Evolutionary conservation across 2,888 invertebrate genomes (phyloP), one percentile per base, ranked within the genome.

Genomic region (Urechis unicinctus): DNA sequence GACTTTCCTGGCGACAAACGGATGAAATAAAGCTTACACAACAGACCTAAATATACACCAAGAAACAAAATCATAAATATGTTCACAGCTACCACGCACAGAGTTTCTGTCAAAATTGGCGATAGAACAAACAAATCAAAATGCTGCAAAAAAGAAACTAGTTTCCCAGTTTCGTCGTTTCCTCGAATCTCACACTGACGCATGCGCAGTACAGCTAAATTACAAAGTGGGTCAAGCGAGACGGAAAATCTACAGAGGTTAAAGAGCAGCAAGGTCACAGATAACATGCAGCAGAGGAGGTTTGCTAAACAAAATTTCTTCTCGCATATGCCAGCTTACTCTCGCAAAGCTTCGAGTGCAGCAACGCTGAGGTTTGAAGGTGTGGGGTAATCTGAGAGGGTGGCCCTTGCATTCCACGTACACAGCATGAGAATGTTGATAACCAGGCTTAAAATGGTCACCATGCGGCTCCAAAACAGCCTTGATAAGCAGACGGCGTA

Each of bases 401-500:
- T 52, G 36, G 55, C 56, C 25, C 56, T 56, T 3, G 67, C 66
- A 24, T 66, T 56, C 67, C 67, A 68, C 2, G 65, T 63, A 42
- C 52, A 30, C 48, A 67, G 57, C 59, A 67, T 64, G 41, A 68
- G 43, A 21, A 67, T 47, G 52, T 66, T 67, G 52, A 67, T 56
- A 24, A 57, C 56, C 45, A 68, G 50, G 30, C 64, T 65, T 36
- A 68, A 31, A 29, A 66, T 22, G 4, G 59, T 60, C 43, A 59
- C 53, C 50, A 58, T 53, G 44, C 52, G 50, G 44, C 57, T 64
- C 64, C 64, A 64, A n/a, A 63, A 53, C 24, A 63, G 50, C 63
- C 63, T 63, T 49, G 42, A 36, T 36, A 13, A 36, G 36, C 17
- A 17, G 17, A 36, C n/a, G n/a, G n/a, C n/a, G n/a, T n/a, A n/a